These are phyloP conservation scores for Eupithecia subfuscata DNA, from an alignment of 2,888 invertebrate species.

Conservation along the genomic window DNA sequence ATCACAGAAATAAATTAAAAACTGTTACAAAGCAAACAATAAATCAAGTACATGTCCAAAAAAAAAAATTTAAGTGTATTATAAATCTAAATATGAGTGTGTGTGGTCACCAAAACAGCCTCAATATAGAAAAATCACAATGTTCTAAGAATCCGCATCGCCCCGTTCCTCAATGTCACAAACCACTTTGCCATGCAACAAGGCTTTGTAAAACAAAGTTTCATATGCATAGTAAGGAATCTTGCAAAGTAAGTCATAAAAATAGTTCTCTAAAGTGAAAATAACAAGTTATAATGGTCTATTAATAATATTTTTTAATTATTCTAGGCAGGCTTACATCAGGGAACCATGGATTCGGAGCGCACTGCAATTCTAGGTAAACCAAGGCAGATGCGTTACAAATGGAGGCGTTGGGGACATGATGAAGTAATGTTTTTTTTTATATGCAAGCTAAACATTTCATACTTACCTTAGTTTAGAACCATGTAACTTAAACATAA, in stretches of 20 bases:
- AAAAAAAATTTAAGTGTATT: constrained; percentile 32
- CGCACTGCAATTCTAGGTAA: constrained; percentile 2
- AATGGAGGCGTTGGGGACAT: constrained; percentile 13
- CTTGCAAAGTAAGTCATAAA: constrained; percentile 24
- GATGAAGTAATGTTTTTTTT: constrained; percentile 24
- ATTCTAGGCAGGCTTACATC: background rate
- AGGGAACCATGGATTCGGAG: background rate
- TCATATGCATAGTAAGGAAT: constrained; percentile 14
- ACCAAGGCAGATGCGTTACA: constrained; percentile 9
- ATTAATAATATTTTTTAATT: background rate
- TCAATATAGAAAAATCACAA: constrained; percentile 12
- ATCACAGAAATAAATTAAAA: constrained; percentile 11
- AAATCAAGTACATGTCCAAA: constrained; percentile 33
- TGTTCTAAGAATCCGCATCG: constrained; percentile 5
- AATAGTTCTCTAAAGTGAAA: background rate
- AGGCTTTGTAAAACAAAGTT: background rate
- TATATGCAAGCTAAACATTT: background rate
- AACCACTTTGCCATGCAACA: constrained; percentile 10
- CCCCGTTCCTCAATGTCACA: constrained; percentile 20
- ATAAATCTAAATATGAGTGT: constrained; percentile 40
- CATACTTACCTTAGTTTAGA: background rate
- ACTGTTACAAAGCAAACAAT: constrained; percentile 7
- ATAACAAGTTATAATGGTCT: background rate
- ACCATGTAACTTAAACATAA: background rate
- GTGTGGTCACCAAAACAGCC: constrained; percentile 26